Evolutionary conservation across 2,888 invertebrate species (phyloP), one percentile per base, ranked within the genome.

Genomic region (Dicycla oo): DNA sequence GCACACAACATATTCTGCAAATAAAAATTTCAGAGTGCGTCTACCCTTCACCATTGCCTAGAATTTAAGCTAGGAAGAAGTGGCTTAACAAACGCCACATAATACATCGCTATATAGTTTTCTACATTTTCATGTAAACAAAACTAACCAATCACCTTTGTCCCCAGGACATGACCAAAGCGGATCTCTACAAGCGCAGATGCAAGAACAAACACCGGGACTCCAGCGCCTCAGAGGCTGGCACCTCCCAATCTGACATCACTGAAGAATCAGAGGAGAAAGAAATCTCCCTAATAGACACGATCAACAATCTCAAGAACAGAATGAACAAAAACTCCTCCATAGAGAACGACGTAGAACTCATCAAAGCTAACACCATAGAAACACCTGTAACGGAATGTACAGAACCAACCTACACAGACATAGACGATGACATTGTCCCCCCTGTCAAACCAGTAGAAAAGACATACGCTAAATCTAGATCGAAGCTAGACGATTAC

Each of bases 121-220:
- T 34, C 34, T 34, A 34, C 7, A 23, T 23, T 23, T 34, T 30
- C n/a, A 18, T 15, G 8, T n/a, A 45, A 1, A 26, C 4, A 4
- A 23, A 47, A 69, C 57, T 69, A 53, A 58, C 18, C 7, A 56
- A 8, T 0, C 10, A 0, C 1, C 43, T 54, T 73, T 45, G 57
- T 73, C 78, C 64, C 51, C 91, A 96, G 95, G 95, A 96, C 85
- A 95, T 95, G 95, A 95, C 95, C 69, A 95, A 95, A 89, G 95
- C 95, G 0, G 94, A 95, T 20, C 91, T 96, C 0, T 95, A 95
- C 91, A 95, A 95, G 73, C 94, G 95, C 1, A 90, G 95, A 43
- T 94, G 89, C 88, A 96, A 95, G 82, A 94, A 91, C 88, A 95
- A 94, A 80, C 93, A 91, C 53, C 85, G 94, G 6, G 87, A 89